A percentile compares a stretch with the other conserved stretches of the same genome.
Conservation (phyloP, 2,888 invertebrate genomes). For the Lottia scabra region DNA sequence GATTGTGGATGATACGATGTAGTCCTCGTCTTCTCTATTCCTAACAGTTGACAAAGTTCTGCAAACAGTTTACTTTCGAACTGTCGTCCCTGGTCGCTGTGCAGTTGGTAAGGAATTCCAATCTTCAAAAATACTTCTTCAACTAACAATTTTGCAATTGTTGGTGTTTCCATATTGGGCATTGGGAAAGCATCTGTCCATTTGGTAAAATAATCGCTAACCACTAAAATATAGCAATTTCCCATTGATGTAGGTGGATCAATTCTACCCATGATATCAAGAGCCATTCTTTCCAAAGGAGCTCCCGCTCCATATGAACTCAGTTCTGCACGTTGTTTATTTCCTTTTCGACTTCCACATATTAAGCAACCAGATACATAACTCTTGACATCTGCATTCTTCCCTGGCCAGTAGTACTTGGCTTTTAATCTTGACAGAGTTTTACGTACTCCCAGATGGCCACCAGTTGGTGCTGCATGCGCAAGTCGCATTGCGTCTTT, state of each 20-base stretch:
- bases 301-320: constrained; percentile 5
- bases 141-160: too few species aligned
- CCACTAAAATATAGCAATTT: constrained; percentile 27
- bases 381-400: constrained; percentile 2
- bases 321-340: neutral
- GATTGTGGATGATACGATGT: too few species aligned
- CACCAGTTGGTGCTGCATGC: neutral
- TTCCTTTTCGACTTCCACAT: neutral
- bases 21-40: too few species aligned
- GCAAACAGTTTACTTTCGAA: neutral
- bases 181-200: constrained; percentile 20
- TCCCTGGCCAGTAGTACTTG: constrained; percentile 8
- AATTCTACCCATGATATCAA: constrained; percentile 25
- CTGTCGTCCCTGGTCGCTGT: too few species aligned
- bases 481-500: neutral
- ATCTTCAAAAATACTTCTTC: too few species aligned
- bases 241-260: constrained; percentile 22
- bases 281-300: constrained; percentile 28
- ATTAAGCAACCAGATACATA: constrained; percentile 6
- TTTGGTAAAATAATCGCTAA: constrained; percentile 35
- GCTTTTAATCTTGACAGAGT: neutral
- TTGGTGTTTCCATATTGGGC: constrained; percentile 24
- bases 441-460: neutral
- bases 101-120: too few species aligned
- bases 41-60: too few species aligned